Evolutionary conservation across 2,113 vertebrate genomes (phyloP), one percentile per base, ranked within the genome.

Genomic region (Orycteropus afer): DNA sequence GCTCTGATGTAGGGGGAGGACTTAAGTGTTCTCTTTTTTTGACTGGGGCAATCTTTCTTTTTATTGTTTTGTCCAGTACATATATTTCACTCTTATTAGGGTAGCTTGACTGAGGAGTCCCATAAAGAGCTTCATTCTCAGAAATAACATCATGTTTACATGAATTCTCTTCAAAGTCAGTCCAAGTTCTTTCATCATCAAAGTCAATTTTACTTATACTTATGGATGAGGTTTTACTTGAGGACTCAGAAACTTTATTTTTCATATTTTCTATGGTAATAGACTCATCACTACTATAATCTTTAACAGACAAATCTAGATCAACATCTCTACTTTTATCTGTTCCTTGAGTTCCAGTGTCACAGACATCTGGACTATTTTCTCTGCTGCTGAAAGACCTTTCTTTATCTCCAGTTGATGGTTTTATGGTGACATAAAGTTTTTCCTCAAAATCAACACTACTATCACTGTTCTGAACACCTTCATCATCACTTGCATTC

Each of bases 131-230:
- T 13, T 96, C 94, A 59, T 97, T 93, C 90, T 94, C 89, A 96
- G 95, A 95, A 76, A 96, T 87, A 87, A 23, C 65, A 77, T 96
- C 95, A 90, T 95, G 76, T 25, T 91, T 95, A 93, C 94, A 86
- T 12, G 90, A 97, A 89, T 97, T 96, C 87, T 99, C 99, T 59
- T 99, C 99, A 45, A 98, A 96, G 92, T 99, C 99, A 15, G 99
- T 98, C 99, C 99, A 99, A 0, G 99, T 99, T 98, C 99, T 99
- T 79, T 99, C 99, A 88, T 99, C 99, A 53, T 99, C 99, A 97
- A 99, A 99, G 81, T 99, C 98, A 15, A 99, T 95, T n/a, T 94
- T 91, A 84, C 53, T 98, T 51, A 73, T 80, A 12, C 90, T 95
- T 65, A 85, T 3, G 85, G 59, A 78, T 1, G 6, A 89, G 55